These are phyloP conservation scores for Plumapathes pennacea DNA, from an alignment of 92 coral and sea anemone species.

Conservation along the genomic window DNA sequence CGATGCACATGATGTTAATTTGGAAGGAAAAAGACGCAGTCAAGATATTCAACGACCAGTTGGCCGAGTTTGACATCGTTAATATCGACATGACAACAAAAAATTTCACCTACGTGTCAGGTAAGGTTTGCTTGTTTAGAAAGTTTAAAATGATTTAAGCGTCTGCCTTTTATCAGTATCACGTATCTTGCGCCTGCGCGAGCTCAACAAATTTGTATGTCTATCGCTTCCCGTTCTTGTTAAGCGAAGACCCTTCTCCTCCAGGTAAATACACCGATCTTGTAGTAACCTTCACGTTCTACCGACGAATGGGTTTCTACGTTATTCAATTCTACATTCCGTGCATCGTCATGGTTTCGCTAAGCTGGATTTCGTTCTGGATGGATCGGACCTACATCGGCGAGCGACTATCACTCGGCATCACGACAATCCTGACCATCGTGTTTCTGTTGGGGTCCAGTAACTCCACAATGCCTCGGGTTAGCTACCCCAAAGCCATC, in stretches of 20 bases:
- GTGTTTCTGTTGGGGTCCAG: constrained; percentile 95
- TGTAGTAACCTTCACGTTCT: constrained; percentile 76
- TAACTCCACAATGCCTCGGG: constrained; percentile 98
- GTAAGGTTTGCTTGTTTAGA: constrained; percentile 30
- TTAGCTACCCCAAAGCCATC: constrained; percentile 96
- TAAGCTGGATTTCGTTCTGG: constrained; percentile 94
- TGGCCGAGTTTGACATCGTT: constrained; percentile 94
- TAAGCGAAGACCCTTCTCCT: neutral
- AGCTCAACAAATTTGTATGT: too few species aligned
- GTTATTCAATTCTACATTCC: constrained; percentile 94
- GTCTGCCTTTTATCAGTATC: neutral
- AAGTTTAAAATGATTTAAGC: neutral
- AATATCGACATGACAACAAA: constrained; percentile 54
- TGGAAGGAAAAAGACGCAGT: constrained; percentile 81
- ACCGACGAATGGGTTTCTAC: constrained; percentile 91
- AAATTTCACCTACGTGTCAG: constrained; percentile 86
- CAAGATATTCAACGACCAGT: constrained; percentile 74
- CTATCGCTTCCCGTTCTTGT: neutral
- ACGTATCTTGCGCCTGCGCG: too few species aligned
- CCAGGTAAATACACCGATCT: constrained; percentile 86
- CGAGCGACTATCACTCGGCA: constrained; percentile 94
- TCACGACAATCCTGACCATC: constrained; percentile 92
- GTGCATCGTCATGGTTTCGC: constrained; percentile 86
- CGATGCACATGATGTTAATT: constrained; percentile 76
- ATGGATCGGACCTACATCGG: constrained; percentile 92